Percentiles rank a stretch among this genome's conserved stretches.
These are phyloP conservation scores for Anniella stebbinsi DNA, from an alignment of 2,797 vertebrate genomes.

Conservation along the genomic window DNA sequence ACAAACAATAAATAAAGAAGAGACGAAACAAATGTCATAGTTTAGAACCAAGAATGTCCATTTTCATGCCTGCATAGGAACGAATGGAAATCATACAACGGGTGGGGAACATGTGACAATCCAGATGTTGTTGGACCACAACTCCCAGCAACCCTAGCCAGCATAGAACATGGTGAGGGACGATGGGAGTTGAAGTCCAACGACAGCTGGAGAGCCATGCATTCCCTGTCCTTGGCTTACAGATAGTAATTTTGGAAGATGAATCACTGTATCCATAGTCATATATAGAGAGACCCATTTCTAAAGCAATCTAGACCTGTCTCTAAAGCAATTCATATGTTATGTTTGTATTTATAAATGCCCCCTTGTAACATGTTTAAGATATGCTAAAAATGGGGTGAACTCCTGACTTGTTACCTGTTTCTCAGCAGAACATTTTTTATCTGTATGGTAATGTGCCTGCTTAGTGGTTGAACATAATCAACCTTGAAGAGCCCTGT, in stretches of 20 bases:
- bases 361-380: not conserved
- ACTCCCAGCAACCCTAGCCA: too few species aligned
- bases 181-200: too few species aligned
- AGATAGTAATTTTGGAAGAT: not conserved
- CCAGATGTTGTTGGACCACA: too few species aligned
- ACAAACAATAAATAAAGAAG: too few species aligned
- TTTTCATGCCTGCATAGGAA: slow-evolving; percentile 24
- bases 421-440: rapidly evolving
- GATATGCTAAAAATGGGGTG: slow-evolving; percentile 22
- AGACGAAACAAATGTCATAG: not conserved
- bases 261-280: slow-evolving; percentile 29
- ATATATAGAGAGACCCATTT: slow-evolving; percentile 34
- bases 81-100: slow-evolving; percentile 43
- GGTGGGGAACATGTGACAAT: too few species aligned
- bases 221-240: not conserved
- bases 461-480: not conserved
- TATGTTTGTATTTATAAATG: slow-evolving; percentile 29
- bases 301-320: slow-evolving; percentile 6
- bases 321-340: slow-evolving; percentile 24
- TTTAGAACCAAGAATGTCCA: slow-evolving; percentile 17
- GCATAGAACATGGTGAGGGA: too few species aligned
- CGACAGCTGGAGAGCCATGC: too few species aligned
- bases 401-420: not conserved
- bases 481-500: not conserved
- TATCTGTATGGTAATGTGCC: not conserved